These are phyloP conservation scores for Leptopilina boulardi DNA, from an alignment of 1,140 invertebrate species.

Conservation along the genomic window DNA sequence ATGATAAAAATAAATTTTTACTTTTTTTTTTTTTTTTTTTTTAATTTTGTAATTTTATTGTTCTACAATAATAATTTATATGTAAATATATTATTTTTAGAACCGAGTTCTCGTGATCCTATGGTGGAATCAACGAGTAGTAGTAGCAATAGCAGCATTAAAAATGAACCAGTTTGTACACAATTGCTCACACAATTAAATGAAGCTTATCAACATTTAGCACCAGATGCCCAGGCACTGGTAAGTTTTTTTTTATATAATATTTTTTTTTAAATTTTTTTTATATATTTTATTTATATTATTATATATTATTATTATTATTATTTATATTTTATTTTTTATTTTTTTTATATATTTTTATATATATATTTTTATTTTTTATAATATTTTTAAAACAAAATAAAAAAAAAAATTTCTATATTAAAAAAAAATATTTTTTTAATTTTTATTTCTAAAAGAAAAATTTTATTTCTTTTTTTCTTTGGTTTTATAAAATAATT, in stretches of 20 bases:
- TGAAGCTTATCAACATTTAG: slow-evolving; percentile 73
- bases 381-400: not conserved
- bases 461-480: too few relatives aligned
- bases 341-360: too few relatives aligned
- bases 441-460: too few relatives aligned
- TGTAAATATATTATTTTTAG: slow-evolving; percentile 56
- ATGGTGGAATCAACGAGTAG: slow-evolving; percentile 74
- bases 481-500: too few relatives aligned
- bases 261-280: not conserved
- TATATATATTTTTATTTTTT: too few relatives aligned
- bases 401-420: not conserved
- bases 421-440: too few relatives aligned
- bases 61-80: not conserved
- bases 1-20: too few relatives aligned
- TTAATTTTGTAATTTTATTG: not conserved
- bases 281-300: not conserved
- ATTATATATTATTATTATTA: not conserved
- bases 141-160: slow-evolving; percentile 68
- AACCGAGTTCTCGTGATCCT: slow-evolving; percentile 73
- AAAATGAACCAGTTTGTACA: slow-evolving; percentile 73
- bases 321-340: too few relatives aligned
- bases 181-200: slow-evolving; percentile 73
- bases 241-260: slow-evolving; percentile 59
- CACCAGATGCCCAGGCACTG: slow-evolving; percentile 73
- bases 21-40: not conserved